These are phyloP conservation scores for Hirundo rustica DNA, from an alignment of 2,797 vertebrate species.

Conservation along the genomic window DNA sequence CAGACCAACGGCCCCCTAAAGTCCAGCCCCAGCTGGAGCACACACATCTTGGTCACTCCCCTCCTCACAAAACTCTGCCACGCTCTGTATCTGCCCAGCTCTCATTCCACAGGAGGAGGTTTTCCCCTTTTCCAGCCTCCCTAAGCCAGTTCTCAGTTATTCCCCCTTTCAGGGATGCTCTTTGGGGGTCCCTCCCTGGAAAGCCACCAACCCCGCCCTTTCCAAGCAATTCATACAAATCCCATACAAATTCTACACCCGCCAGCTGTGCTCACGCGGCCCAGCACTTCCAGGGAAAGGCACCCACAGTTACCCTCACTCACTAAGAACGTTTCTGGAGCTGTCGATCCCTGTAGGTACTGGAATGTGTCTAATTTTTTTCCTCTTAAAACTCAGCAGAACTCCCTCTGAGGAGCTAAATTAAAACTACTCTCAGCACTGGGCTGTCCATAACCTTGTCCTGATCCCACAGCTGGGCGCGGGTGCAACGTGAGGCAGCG, in stretches of 20 bases:
- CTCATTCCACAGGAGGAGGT: not conserved
- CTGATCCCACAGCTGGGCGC: fast-evolving
- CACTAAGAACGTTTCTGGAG: not conserved
- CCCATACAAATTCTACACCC: not conserved
- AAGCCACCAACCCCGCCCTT: not conserved
- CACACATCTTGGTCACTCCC: not conserved
- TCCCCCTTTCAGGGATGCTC: not conserved
- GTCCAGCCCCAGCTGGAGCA: not conserved
- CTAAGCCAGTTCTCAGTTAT: not conserved
- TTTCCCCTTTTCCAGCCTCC: not conserved
- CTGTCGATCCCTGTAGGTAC: not conserved
- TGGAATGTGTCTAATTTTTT: not conserved
- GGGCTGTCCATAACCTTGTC: not conserved
- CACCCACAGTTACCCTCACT: not conserved
- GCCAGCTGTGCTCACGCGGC: not conserved
- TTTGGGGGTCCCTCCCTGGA: not conserved
- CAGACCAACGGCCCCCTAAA: not conserved
- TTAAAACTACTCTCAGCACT: not conserved
- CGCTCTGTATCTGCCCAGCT: fast-evolving
- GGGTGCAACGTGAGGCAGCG: fast-evolving
- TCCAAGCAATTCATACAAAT: not conserved
- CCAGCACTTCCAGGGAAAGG: not conserved
- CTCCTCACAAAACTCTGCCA: not conserved
- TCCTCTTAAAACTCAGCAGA: not conserved
- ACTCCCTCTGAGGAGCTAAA: not conserved